Evolutionary conservation across 2,888 invertebrate species (phyloP), one percentile per base, ranked within the genome.

Genomic region (Stictocephala bisonia): DNA sequence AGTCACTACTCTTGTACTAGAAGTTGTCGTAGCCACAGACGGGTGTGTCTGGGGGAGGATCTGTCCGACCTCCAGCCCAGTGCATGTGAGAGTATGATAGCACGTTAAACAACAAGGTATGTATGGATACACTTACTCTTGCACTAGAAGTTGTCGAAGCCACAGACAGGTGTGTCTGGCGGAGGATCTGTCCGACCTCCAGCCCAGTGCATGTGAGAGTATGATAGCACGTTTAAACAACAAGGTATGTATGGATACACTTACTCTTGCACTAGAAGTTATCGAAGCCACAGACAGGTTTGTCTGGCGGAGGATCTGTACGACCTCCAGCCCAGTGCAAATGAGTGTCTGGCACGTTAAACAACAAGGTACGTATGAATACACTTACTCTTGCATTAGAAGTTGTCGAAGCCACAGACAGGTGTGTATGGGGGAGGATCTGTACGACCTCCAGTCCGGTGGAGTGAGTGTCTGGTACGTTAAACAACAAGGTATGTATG

Each of bases 251-350:
- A 15, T 9, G 44, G 7, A 4, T 44, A 15, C 4, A 83, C 89
- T 88, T 82, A 92, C 92, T 91, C 83, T 90, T 91, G 84, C 98
- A 98, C 73, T 93, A 87, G 0, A 95, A 91, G 50, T 92, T 91
- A 83, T 98, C 97, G 83, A 93, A 98, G 40, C 98, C 98, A 84
- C 99, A 99, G 74, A 87, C 87, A 0, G 99, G 99, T 1, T 91
- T 93, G 85, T 99, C 98, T 0, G 90, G 90, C 0, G 96, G 94
- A 0, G 95, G 95, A 0, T 89, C 88, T 0, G 84, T 83, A 51
- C 93, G 86, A 3, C 91, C 91, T 13, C 95, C 96, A 3, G 95
- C 91, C 97, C 96, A 97, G 82, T 93, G 91, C 75, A 97, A 95
- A 18, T 87, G 87, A 76, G 91, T 90, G 20, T 89, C 89, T 7